A percentile compares a stretch with the other conserved stretches of the same genome.
phyloP scores from a whole-genome alignment of 2,113 vertebrate species.

The Gavia stellata region DNA sequence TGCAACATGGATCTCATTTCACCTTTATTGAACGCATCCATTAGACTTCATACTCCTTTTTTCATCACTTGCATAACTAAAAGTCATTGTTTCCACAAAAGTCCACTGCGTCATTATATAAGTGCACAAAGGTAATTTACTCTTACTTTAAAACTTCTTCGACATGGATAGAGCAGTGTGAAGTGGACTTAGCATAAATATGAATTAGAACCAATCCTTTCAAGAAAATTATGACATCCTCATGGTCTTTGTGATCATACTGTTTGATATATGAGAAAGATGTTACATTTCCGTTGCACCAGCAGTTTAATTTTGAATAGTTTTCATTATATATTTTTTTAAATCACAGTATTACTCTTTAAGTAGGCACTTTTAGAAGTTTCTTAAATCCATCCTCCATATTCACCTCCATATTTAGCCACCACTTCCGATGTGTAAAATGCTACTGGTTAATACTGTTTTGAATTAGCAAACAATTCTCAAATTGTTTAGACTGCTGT shows the following conservation, averaged over 20 bases:
- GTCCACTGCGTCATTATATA: not conserved
- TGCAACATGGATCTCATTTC: not conserved
- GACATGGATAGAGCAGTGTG: not conserved
- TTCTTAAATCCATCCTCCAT: not conserved
- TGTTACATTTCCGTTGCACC: not conserved
- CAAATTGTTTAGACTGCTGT: not conserved
- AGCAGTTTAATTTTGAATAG: not conserved
- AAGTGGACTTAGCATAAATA: not conserved
- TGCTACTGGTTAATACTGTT: conserved; percentile 7
- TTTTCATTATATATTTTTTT: not conserved
- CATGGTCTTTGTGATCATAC: not conserved
- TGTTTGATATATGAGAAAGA: not conserved
- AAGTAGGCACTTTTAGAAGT: not conserved
- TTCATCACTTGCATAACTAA: not conserved
- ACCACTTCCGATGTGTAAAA: not conserved
- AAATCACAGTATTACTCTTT: not conserved
- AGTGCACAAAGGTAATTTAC: not conserved
- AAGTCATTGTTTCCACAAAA: not conserved
- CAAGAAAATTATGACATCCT: not conserved
- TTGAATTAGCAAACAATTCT: conserved; percentile 28
- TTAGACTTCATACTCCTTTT: not conserved
- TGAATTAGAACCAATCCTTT: not conserved
- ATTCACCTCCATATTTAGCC: not conserved
- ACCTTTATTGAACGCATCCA: not conserved
- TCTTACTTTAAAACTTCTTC: not conserved